phyloP scores from a whole-genome alignment of 2,113 vertebrate genomes.

The Phaethornis superciliosus region DNA sequence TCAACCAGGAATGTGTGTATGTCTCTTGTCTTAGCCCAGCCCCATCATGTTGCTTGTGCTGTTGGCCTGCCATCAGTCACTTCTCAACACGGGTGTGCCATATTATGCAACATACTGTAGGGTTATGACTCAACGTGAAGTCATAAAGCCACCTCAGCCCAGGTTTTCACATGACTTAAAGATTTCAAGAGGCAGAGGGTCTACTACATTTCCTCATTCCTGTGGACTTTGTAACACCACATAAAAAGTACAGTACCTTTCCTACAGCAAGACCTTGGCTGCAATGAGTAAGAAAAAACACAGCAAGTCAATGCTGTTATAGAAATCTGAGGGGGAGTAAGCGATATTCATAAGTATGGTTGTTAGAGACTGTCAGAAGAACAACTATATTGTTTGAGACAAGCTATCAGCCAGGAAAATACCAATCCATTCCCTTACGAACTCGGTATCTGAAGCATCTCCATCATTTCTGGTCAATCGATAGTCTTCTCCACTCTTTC shows the following conservation, averaged over 20 bases:
- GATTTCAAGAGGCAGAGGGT: not conserved
- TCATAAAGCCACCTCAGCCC: not conserved
- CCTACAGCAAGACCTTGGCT: not conserved
- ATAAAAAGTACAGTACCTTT: not conserved
- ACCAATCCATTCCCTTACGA: accelerated
- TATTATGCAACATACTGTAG: not conserved
- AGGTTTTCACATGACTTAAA: not conserved
- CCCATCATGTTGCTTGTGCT: not conserved
- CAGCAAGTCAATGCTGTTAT: not conserved
- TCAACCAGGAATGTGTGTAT: not conserved
- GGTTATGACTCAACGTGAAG: not conserved
- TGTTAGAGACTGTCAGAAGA: not conserved
- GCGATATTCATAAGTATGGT: not conserved
- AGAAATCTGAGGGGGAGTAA: not conserved
- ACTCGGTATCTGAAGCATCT: not conserved
- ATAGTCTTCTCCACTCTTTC: not conserved
- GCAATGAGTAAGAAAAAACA: not conserved
- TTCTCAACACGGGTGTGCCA: not conserved
- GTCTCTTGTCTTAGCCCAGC: not conserved
- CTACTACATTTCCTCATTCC: not conserved
- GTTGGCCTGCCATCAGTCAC: not conserved
- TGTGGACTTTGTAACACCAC: not conserved
- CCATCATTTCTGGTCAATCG: not conserved
- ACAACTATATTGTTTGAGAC: not conserved
- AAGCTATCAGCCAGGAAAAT: not conserved